Percentiles rank a stretch among this genome's conserved stretches.
Conservation (phyloP, 2,888 invertebrate genomes). For the Drosophila mettleri region DNA sequence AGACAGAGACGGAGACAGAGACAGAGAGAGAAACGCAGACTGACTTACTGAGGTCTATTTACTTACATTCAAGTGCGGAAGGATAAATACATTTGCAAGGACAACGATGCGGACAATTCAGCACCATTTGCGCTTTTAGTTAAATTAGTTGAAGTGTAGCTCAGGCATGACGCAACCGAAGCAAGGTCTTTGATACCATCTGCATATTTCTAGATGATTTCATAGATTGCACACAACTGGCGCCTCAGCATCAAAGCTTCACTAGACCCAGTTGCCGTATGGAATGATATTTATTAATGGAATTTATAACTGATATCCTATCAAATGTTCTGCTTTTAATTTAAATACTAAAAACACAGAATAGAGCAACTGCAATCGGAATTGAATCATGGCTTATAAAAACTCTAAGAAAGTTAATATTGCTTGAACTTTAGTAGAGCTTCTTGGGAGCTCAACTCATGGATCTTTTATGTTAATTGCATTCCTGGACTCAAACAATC, state of each 20-base stretch:
- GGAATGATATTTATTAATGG: constrained; percentile 12
- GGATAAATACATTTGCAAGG: constrained; percentile 57
- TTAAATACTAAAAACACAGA: too few relatives aligned
- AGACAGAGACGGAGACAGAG: not conserved
- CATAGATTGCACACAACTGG: not conserved
- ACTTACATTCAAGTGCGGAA: constrained; percentile 51
- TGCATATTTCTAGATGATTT: constrained; percentile 1
- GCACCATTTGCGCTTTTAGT: constrained; percentile 52
- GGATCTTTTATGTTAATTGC: too few relatives aligned
- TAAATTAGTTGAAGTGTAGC: constrained; percentile 42
- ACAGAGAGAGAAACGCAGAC: not conserved
- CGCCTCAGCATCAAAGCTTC: not conserved
- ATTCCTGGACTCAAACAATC: not conserved
- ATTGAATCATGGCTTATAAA: too few relatives aligned
- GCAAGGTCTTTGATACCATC: not conserved
- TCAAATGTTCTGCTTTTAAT: not conserved
- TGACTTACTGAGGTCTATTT: constrained; percentile 39
- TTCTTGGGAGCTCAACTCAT: too few relatives aligned
- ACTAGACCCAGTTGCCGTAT: too few relatives aligned
- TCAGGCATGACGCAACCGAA: not conserved
- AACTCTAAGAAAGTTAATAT: too few relatives aligned
- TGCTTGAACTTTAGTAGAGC: too few relatives aligned
- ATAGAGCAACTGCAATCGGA: too few relatives aligned
- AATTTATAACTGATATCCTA: constrained; percentile 4
- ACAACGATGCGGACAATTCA: constrained; percentile 55